Base-by-base conservation (phyloP, 2,797 vertebrate species). In the Sebastes elongatus region DNA sequence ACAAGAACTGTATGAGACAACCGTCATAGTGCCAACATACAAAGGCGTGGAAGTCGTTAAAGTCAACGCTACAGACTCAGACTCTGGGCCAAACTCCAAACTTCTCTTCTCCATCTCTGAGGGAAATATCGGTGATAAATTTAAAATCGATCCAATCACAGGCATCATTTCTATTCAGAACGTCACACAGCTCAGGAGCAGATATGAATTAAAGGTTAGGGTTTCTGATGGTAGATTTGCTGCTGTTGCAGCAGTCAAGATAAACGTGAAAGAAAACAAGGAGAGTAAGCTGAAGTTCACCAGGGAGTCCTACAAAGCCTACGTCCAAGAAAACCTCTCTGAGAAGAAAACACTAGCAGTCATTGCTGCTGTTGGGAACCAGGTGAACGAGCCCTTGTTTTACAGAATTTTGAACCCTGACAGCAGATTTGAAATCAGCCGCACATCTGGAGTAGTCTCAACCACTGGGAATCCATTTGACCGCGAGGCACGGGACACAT, bases 101-200 rank as follows among this genome's bases (percentile, higher is more conserved):
- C 91, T 99, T 18, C 94, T 99, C 59, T 99, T 97, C 92, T 97
- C 97, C 60, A 97, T 99, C 86, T 95, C 96, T 0, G 98, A 99
- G 85, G 99, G 99, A 67, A 99, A 99, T 83, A 99, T 99, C 7
- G 99, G 98, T 49, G 98, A 99, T 82, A 99, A 99, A 93, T 99
- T 99, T 88, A 95, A 90, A 81, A 95, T 99, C 56, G 95, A 98
- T 90, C 91, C 93, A 2, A 90, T 88, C 72, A 96, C 94, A 2
- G 98, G 97, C 7, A 90, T 96, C 10, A 94, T 99, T 88, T 97
- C 95, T 6, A 95, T 99, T 66, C 97, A 98, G 76, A 99, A 99
- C 81, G 96, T 97, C 73, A 98, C 97, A 69, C 98, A 99, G 55
- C 88, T 99, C 74, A 96, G 98, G 89, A 99, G 98, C 93, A 96